phyloP scores from a whole-genome alignment of 2,113 vertebrate species.

The Herpailurus yagouaroundi region DNA sequence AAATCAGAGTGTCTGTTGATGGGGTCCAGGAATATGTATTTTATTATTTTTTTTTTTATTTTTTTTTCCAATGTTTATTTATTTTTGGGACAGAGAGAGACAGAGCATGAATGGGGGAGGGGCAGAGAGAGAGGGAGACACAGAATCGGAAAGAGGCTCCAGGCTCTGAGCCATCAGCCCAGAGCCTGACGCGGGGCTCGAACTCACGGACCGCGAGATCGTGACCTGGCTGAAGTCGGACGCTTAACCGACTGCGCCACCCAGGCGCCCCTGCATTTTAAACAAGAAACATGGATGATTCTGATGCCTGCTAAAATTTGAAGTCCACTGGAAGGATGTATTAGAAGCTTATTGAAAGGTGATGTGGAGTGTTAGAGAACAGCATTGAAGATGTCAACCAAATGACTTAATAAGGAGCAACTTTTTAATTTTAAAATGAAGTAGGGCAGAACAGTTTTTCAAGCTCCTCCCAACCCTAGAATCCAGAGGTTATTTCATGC shows the following conservation, averaged over 20 bases:
- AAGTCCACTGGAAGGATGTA: neutral
- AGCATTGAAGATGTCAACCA: neutral
- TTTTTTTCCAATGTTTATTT: no score
- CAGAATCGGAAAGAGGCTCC: no score
- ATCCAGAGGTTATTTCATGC: neutral
- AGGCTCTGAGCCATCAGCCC: no score
- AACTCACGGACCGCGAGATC: no score
- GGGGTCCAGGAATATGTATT: neutral
- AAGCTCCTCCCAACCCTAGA: neutral
- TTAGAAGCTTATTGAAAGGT: neutral
- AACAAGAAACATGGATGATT: neutral
- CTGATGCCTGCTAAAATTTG: neutral
- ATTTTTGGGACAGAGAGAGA: no score
- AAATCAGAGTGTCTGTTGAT: neutral
- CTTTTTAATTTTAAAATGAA: conserved; percentile 45
- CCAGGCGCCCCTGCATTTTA: neutral
- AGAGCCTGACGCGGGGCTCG: no score
- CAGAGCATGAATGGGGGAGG: no score
- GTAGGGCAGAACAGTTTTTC: neutral
- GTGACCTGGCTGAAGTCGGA: no score
- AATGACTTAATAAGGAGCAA: neutral
- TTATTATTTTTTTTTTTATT: neutral
- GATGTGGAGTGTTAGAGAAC: neutral
- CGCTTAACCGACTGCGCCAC: no score
- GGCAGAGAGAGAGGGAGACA: no score